Base-by-base conservation (phyloP, 2,888 invertebrate genomes). In the Dexiosoma caninum region DNA sequence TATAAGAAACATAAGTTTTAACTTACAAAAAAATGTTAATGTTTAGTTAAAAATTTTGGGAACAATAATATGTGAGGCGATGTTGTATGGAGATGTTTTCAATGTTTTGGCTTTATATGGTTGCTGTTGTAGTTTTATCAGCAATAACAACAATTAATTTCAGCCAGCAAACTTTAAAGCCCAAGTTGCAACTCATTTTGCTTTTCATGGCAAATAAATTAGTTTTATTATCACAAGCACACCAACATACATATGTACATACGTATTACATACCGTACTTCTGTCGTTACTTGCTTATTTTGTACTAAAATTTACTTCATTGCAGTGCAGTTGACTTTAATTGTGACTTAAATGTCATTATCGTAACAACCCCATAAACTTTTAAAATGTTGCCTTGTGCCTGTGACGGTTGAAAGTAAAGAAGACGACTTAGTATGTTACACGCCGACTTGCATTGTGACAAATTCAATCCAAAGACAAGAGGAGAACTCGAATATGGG, bases 91-190 rank as follows among this genome's bases (percentile, higher is more conserved):
- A 77, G 40, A 62, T 69, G 40, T 53, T 57, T 57, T 42, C n/a
- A 49, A 14, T 76, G 46, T 44, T 69, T 46, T 67, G 60, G 32
- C 81, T 77, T 69, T 69, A 74, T 77, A 74, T 77, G 81, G 77
- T 10, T 55, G 69, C 71, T 72, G 72, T 69, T 81, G 72, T 69
- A 66, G 60, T 46, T 77, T 64, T 60, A 60, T 51, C 60, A 67
- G 40, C 23, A 53, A 23, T 23, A 51, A 21, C 19, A 53, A n/a
- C 51, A 35, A 40, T 27, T 37, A 53, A 35, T 21, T 46, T 23
- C 16, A 51, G 16, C 27, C 32, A 40, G 35, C 37, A 19, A 35
- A 12, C 14, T 49, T 40, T 30, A 21, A 71, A 21, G 21, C 46
- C 35, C 70, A 70, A 59, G 23, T 53, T 37, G 23, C n/a, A 16